phyloP scores from a whole-genome alignment of 2,113 vertebrate species.

The Myrmophylax atrothorax region DNA sequence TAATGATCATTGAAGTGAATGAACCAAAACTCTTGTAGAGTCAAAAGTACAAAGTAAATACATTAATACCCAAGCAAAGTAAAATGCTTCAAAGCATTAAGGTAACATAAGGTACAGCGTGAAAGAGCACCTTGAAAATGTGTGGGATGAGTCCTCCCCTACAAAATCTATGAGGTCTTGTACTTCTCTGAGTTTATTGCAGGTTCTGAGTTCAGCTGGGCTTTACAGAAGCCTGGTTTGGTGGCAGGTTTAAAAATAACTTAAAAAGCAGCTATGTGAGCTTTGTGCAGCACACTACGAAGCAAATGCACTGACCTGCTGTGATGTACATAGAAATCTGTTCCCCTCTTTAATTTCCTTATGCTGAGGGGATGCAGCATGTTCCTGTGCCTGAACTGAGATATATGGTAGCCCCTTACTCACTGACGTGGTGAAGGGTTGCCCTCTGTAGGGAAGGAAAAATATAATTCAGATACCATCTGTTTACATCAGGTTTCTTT shows the following conservation, averaged over 20 bases:
- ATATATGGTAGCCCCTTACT: neutral
- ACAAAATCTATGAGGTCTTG: neutral
- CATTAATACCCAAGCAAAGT: neutral
- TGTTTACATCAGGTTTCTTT: neutral
- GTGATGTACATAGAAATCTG: neutral
- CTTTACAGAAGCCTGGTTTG: neutral
- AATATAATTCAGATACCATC: constrained; percentile 9
- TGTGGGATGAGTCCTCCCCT: neutral
- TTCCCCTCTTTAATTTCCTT: constrained; percentile 23
- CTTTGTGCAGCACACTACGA: neutral
- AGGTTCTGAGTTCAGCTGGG: neutral
- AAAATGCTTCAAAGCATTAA: neutral
- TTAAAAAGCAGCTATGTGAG: neutral
- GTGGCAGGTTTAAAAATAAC: neutral
- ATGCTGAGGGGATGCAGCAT: neutral
- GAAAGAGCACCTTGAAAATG: neutral
- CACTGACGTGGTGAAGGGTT: constrained; percentile 49
- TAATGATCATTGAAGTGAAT: neutral
- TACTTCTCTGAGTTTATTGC: neutral
- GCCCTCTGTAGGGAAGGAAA: constrained; percentile 67
- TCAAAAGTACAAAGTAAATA: neutral
- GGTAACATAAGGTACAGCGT: neutral
- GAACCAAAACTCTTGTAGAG: neutral
- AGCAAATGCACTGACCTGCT: neutral
- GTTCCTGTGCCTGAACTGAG: neutral